Evolutionary conservation across 2,797 vertebrate species (phyloP).

Genomic region (Cossypha niveicapilla): DNA sequence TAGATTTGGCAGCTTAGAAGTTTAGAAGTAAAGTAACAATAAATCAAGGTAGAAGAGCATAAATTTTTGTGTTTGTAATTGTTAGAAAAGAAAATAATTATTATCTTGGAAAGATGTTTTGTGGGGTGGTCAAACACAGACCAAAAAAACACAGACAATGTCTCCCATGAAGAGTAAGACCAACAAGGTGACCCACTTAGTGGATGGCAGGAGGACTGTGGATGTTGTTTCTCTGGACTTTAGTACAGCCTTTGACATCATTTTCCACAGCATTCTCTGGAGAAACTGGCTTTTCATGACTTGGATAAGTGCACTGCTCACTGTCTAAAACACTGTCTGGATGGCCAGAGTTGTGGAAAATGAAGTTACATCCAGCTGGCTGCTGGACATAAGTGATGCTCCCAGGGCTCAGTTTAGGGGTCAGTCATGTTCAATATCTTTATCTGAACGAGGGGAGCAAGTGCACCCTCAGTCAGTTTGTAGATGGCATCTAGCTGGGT

Average conservation of each 20-base stretch:
- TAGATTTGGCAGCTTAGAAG: not conserved
- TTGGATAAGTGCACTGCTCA: not conserved
- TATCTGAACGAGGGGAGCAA: not conserved
- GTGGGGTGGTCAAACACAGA: not conserved
- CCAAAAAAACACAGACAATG: not conserved
- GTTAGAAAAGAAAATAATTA: not conserved
- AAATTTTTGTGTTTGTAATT: not conserved
- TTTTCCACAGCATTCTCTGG: not conserved
- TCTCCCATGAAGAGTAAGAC: not conserved
- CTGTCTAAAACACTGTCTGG: not conserved
- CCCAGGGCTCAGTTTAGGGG: not conserved
- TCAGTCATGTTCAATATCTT: rapidly evolving
- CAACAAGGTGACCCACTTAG: not conserved
- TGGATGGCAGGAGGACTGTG: too few species aligned
- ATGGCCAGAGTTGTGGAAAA: not conserved
- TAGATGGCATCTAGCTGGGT: rapidly evolving
- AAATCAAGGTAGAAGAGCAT: not conserved
- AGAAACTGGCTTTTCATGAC: not conserved
- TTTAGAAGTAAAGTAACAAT: not conserved
- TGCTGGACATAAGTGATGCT: too few species aligned
- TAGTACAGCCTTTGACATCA: not conserved
- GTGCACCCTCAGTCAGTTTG: rapidly evolving
- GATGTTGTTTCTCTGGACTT: not conserved
- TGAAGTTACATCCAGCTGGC: not conserved
- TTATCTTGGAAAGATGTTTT: not conserved